Evolutionary conservation across 2,113 vertebrate species (phyloP), one percentile per base, ranked within the genome.

Genomic region (Pelvicachromis taeniatus): DNA sequence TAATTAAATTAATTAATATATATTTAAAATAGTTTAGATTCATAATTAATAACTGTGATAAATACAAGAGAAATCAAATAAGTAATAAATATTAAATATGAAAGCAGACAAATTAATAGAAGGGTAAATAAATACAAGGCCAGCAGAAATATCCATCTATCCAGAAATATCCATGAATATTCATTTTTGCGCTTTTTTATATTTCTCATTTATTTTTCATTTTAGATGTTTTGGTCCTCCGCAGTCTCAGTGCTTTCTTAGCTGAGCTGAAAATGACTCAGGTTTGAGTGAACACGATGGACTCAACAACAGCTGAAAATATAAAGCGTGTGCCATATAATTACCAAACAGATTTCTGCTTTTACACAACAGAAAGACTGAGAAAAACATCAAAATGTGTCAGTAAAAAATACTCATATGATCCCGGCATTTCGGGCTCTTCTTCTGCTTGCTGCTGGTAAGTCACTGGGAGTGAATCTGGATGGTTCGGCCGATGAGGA

Each of bases 401-500:
- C 63, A 8, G 19, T 80, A 10, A 16, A 52, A 70, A 73, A 35
- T 16, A 29, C 26, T 75, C 68, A 12, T 31, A 75, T 9, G 10
- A 75, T 52, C 70, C 45, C 9, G 0, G 31, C 17, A n/a, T 52
- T 54, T 10, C 11, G n/a, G 8, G 29, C 16, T 23, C 23, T 6
- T 19, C 16, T 4, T 53, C 53, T 19, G 35, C 73, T 13, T 26
- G 33, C 54, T 54, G 38, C 17, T 29, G 50, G 54, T n/a, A 50
- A 56, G 13, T 95, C 86, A 96, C 61, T 90, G 56, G 65, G 65
- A 92, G 55, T 93, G 90, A 33, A 86, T 84, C 84, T 97, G 95
- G 92, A 98, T 94, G 35, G 96, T 93, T 82, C 96, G 96, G 1
- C 98, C 98, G 19, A 99, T 96, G 54, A 98, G 91, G 9, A 99